Evolutionary conservation across 2,797 vertebrate genomes (phyloP), one percentile per base, ranked within the genome.

Genomic region (Smutsia temminckii): DNA sequence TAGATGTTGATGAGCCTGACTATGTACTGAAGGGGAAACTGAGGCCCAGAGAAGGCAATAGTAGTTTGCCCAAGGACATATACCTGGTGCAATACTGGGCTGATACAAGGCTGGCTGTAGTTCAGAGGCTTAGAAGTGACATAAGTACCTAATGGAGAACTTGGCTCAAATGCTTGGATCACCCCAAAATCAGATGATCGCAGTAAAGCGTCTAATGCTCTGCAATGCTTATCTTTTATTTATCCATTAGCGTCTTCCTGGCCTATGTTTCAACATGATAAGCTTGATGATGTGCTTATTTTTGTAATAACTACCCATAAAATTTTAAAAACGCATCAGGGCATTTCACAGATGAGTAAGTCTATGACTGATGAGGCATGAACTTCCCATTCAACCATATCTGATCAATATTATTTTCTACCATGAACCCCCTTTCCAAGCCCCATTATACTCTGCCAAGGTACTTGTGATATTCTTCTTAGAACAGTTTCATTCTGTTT

Each of bases 221-320:
- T 66, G 10, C 2, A 32, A 40, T 88, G 21, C 78, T 96, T 90
- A 10, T 40, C 63, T 95, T 80, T 59, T 59, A 72, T 93, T 92
- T 96, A 93, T 95, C 97, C 57, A 95, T 74, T 75, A 83, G 42
- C 0, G 0, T 98, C 96, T 97, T 98, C 97, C 96, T 97, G 97
- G 83, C 90, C 96, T 97, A 80, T 96, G 96, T 94, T 93, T 98
- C 95, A 96, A 98, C 97, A 96, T 95, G 94, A 97, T 98, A 91
- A 94, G 72, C 78, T 95, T 96, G 97, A 98, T 97, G 27, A 18
- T 69, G 87, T 97, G 94, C 59, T 97, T 96, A 74, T 77, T 96
- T 97, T 98, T 94, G 80, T 94, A 94, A 42, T 94, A 96, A 95
- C 97, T 77, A 55, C 72, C 71, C 69, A 95, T 92, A 91, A 93